Base-by-base conservation (phyloP, 2,797 vertebrate species). In the Scarus forsteni region DNA sequence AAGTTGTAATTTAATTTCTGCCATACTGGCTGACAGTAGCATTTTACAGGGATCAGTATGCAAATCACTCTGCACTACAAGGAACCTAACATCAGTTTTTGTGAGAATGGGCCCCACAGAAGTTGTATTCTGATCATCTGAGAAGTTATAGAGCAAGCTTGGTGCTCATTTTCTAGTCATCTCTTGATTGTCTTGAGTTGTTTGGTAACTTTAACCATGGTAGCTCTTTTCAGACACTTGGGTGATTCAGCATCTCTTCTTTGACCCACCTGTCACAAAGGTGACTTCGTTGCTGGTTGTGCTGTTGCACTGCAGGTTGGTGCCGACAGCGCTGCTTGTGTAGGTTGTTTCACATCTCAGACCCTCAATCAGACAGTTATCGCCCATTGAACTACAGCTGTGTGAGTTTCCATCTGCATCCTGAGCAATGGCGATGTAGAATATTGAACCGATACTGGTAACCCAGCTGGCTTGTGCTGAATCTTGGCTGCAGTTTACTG, bases 341-440 rank as follows among this genome's bases (percentile, higher is more conserved):
- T 94, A 96, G 35, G 73, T 81, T 70, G 85, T 66, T 65, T 92
- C 95, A 60, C 95, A 95, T 12, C 5, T 71, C 55, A 96, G 85
- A 42, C 78, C 79, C n/a, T 66, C 19, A 0, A 95, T 83, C 57
- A 86, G 43, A 69, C 92, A 94, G 40, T 62, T 48, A 8, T 54
- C 86, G 5, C 27, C 66, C 55, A 81, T 15, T 57, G 90, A 79
- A 45, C 5, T 62, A 68, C 93, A 94, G 36, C 36, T 73, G 46
- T 73, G 12, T 3, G 11, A 13, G 2, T 71, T 86, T 46, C 91
- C 92, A 7, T 77, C 51, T 7, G 49, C 8, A 60, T 91, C 86
- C 44, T 66, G 36, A 18, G 87, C 88, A 0, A 71, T 14, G 1
- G 84, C 92, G 0, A 72, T 50, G 73, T 93, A 95, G 39, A 87